phyloP scores from a whole-genome alignment of 1,140 invertebrate genomes.

The Pseudomyrmex concolor region DNA sequence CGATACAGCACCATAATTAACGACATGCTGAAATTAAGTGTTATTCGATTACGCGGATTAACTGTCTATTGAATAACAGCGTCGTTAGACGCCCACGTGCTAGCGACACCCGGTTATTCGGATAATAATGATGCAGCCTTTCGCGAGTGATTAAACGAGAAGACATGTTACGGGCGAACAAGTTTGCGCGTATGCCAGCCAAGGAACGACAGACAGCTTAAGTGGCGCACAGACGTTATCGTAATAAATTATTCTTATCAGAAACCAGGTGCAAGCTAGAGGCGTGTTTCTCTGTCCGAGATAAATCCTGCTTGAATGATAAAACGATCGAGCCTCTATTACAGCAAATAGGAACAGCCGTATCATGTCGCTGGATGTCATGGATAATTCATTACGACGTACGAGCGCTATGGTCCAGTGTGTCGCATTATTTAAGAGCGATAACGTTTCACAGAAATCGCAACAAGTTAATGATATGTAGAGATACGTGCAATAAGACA shows the following conservation, averaged over 20 bases:
- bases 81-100: conserved; percentile 23
- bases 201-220: conserved; percentile 20
- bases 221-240: conserved; percentile 53
- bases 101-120: conserved; percentile 26
- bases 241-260: conserved; percentile 70
- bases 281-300: conserved; percentile 62
- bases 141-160: conserved; percentile 60
- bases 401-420: conserved; percentile 25
- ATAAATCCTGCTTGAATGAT: conserved; percentile 57
- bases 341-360: conserved; percentile 41
- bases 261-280: conserved; percentile 35
- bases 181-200: conserved; percentile 30
- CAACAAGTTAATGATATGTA: background rate
- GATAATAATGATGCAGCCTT: conserved; percentile 62
- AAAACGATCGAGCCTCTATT: conserved; percentile 54
- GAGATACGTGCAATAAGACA: background rate
- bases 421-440: conserved; percentile 32
- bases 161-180: conserved; percentile 58
- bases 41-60: conserved; percentile 41
- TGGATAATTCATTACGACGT: conserved; percentile 40
- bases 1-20: conserved; percentile 50
- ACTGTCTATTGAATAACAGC: conserved; percentile 29
- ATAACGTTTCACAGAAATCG: background rate
- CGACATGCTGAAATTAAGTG: conserved; percentile 29
- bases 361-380: conserved; percentile 36